A percentile compares a stretch with the other conserved stretches of the same genome.
Conservation (phyloP, 2,797 vertebrate genomes). For the Tiaroga cobitis region DNA sequence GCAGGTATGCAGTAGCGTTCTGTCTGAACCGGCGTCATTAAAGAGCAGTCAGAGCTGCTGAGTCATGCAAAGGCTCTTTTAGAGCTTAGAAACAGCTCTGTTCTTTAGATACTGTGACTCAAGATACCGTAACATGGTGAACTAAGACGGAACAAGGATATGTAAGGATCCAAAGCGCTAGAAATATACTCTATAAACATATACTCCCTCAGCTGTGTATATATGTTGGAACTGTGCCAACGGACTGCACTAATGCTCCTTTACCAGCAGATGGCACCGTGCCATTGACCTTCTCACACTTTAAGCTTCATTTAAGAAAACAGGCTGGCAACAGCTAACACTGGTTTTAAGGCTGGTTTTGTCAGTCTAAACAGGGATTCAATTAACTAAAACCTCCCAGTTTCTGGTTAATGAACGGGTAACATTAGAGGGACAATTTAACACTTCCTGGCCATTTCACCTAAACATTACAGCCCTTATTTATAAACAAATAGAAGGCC, state of each 20-base stretch:
- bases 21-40: neutral
- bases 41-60: constrained; percentile 5
- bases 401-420: neutral
- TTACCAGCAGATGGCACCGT: constrained; percentile 23
- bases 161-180: neutral
- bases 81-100: neutral
- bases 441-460: neutral
- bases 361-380: neutral
- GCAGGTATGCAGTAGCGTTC: neutral
- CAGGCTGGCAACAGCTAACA: neutral
- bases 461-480: neutral
- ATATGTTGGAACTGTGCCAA: neutral
- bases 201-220: neutral
- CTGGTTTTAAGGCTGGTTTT: neutral
- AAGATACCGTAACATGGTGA: neutral
- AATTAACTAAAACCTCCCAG: neutral
- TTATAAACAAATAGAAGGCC: neutral
- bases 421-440: neutral
- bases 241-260: neutral
- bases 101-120: neutral
- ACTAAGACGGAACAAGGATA: neutral
- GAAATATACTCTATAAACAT: constrained; percentile 2
- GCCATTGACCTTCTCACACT: constrained; percentile 15
- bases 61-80: neutral
- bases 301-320: constrained; percentile 15